A percentile compares a stretch with the other conserved stretches of the same genome.
Evolutionary conservation across 2,113 vertebrate species (phyloP).

Genomic region (Cyprinodon variegatus): DNA sequence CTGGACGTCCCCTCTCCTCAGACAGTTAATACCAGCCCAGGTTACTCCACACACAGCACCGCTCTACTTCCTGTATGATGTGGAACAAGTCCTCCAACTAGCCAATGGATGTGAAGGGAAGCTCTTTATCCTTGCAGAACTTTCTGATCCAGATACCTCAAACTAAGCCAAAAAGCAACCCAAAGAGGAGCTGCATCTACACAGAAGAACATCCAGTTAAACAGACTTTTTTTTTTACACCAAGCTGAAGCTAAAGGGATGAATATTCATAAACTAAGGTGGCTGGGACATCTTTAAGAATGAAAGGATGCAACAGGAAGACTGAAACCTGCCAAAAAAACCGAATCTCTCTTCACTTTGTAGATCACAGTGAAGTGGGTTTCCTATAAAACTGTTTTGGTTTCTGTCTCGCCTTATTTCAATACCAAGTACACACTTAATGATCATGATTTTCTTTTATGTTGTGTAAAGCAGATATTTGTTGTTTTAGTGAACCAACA

Average conservation of each 20-base stretch:
- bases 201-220: neutral
- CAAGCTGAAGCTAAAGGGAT: too few species aligned
- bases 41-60: slow-evolving; percentile 12
- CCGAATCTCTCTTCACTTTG: slow-evolving; percentile 8
- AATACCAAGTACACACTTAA: slow-evolving; percentile 9
- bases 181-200: slow-evolving; percentile 39
- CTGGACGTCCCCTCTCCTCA: slow-evolving; percentile 24
- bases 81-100: neutral
- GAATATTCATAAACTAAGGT: slow-evolving; percentile 29
- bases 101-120: slow-evolving; percentile 9
- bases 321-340: slow-evolving; percentile 32
- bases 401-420: slow-evolving; percentile 12
- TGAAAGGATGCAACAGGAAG: neutral
- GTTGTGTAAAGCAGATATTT: neutral
- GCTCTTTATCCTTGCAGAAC: slow-evolving; percentile 3
- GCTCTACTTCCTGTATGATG: slow-evolving; percentile 51
- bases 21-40: slow-evolving; percentile 2
- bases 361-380: neutral
- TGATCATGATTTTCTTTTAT: slow-evolving; percentile 12
- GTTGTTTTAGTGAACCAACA: neutral
- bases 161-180: slow-evolving; percentile 32
- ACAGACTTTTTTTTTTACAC: too few species aligned
- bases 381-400: slow-evolving; percentile 11
- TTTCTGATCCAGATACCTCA: slow-evolving; percentile 45
- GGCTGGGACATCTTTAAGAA: slow-evolving; percentile 59